Base-by-base conservation (phyloP, 2,888 invertebrate genomes). In the Blastobasis adustella region DNA sequence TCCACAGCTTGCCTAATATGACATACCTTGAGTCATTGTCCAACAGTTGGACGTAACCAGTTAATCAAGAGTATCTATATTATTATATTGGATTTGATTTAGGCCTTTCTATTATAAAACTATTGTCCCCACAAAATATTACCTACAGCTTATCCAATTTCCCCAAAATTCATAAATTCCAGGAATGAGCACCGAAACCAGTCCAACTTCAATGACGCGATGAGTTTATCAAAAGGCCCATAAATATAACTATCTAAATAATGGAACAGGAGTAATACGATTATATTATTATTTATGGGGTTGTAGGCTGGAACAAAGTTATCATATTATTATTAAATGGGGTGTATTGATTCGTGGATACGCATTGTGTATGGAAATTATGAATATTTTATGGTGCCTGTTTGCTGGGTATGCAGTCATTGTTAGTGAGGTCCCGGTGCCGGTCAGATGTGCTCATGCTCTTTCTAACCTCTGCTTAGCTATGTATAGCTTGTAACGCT, bases 331-430 rank as follows among this genome's bases (percentile, higher is more conserved):
- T 50, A 49, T 23, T 47, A 47, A 49, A 52, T 49, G 38, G 49
- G 47, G 37, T 49, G 48, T 52, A 55, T 49, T 48, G 55, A 60
- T 67, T 63, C 61, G 59, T 57, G 59, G 58, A 54, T 55, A 64
- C 64, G 63, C 62, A 76, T 81, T 81, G 76, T 77, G 65, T 66
- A 53, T 55, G 52, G 64, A 66, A 52, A 69, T 68, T 74, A 82
- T 84, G 78, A 83, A 84, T 85, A 82, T 82, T 80, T 79, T 74
- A 80, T 71, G 67, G 42, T 42, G 3, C 1, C 9, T 42, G 42
- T 73, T 73, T 70, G 63, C 56, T 65, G 56, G 76, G 70, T 74
- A 76, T 68, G 69, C 59, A 70, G 70, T 71, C 69, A 72, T 82
- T 83, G 80, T 81, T 70, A 56, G 61, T 58, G 65, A 69, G 69